Conservation (phyloP, 1,140 invertebrate genomes). For the Oncopeltus fasciatus region DNA sequence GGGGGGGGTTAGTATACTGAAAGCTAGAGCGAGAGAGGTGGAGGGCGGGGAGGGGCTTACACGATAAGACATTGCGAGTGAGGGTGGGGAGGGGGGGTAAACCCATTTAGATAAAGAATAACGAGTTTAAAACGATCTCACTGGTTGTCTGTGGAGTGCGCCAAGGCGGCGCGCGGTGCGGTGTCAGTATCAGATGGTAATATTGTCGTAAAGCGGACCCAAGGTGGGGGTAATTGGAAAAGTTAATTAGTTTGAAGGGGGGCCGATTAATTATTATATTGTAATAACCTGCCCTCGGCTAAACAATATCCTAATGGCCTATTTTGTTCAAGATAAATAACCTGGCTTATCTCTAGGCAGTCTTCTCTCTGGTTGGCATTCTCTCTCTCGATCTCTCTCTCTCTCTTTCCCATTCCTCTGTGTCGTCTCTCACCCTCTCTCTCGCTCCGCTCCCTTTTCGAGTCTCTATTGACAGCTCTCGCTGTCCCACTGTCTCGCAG, state of each 20-base stretch:
- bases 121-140: conserved; percentile 5
- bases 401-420: too few relatives aligned
- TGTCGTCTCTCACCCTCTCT: too few relatives aligned
- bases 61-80: too few relatives aligned
- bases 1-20: too few relatives aligned
- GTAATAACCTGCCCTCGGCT: conserved; percentile 1
- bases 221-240: conserved; percentile 1
- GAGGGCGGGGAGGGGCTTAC: too few relatives aligned
- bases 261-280: conserved; percentile 7
- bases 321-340: conserved; percentile 9
- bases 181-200: background rate
- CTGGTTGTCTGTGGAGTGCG: background rate
- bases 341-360: conserved; percentile 4
- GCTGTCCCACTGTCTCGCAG: background rate
- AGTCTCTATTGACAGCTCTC: background rate
- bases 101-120: conserved; percentile 9
- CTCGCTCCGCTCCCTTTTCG: too few relatives aligned
- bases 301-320: conserved; percentile 9
- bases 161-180: background rate
- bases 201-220: conserved; percentile 2
- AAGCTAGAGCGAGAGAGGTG: too few relatives aligned
- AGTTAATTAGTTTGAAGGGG: conserved; percentile 8
- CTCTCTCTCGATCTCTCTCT: too few relatives aligned
- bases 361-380: too few relatives aligned
- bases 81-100: too few relatives aligned